Conservation (phyloP, 2,797 vertebrate genomes). For the Luscinia luscinia region DNA sequence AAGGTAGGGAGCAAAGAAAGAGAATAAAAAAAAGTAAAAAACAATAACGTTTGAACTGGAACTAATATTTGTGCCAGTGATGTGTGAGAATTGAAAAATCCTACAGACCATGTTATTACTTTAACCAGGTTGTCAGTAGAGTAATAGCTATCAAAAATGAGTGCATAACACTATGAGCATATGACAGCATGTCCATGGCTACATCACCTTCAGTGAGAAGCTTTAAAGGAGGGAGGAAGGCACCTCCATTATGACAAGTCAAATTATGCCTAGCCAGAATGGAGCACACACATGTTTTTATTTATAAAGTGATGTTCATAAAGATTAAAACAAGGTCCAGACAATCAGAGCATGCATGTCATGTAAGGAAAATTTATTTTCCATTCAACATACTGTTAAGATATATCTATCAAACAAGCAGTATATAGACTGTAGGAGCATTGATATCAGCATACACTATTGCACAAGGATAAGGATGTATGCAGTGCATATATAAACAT, state of each 20-base stretch:
- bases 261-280: not conserved
- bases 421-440: not conserved
- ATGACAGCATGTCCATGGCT: not conserved
- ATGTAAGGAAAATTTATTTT: not conserved
- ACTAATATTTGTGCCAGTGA: not conserved
- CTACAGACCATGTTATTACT: not conserved
- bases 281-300: not conserved
- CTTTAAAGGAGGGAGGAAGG: not conserved
- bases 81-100: not conserved
- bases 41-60: not conserved
- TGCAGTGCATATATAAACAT: not conserved
- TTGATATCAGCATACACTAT: not conserved
- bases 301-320: not conserved
- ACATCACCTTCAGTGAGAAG: not conserved
- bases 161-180: not conserved
- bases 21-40: not conserved
- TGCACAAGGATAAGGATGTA: not conserved
- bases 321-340: not conserved
- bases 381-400: not conserved
- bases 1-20: not conserved
- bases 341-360: not conserved
- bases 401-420: not conserved
- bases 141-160: not conserved
- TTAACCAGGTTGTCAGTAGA: not conserved
- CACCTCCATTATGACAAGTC: not conserved